These are phyloP conservation scores for Chirona hameri DNA, from an alignment of 2,888 invertebrate species.

Conservation along the genomic window DNA sequence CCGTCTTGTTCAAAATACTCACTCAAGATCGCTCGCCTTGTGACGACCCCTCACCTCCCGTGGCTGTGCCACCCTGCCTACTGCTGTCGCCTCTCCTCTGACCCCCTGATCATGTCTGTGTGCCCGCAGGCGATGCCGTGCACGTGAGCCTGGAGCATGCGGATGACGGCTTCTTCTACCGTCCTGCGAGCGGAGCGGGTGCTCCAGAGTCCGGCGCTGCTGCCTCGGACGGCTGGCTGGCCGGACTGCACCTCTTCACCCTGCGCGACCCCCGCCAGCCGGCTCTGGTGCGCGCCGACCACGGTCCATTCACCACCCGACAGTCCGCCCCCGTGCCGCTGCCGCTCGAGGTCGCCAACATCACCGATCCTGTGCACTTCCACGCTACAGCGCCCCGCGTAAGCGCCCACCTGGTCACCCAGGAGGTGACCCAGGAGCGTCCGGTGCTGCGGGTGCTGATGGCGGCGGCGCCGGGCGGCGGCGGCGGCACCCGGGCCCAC, in stretches of 20 bases:
- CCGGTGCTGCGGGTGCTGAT: constrained; percentile 89
- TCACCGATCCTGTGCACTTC: constrained; percentile 53
- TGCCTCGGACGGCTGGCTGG: constrained; percentile 32
- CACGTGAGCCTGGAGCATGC: constrained; percentile 39
- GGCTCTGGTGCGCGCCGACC: constrained; percentile 83
- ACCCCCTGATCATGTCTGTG: neutral
- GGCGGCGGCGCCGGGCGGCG: constrained; percentile 65
- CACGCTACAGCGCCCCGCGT: constrained; percentile 78
- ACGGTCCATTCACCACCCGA: constrained; percentile 92
- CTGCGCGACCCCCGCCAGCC: constrained; percentile 87
- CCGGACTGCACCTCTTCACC: constrained; percentile 60
- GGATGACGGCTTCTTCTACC: constrained; percentile 39
- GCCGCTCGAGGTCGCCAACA: constrained; percentile 26
- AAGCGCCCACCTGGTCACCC: constrained; percentile 88
- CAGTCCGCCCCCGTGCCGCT: constrained; percentile 77
- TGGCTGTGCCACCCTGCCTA: no score
- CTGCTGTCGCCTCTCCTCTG: no score
- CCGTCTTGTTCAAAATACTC: no score
- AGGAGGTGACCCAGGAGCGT: constrained; percentile 78
- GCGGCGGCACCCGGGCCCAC: constrained; percentile 49
- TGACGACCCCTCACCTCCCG: no score
- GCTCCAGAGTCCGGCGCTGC: neutral
- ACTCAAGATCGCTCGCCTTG: no score
- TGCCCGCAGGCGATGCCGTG: constrained; percentile 28
- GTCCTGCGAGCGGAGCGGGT: constrained; percentile 29